phyloP scores from a whole-genome alignment of 30 jellyfish, hydroid and myxozoan species.

The Sanderia malayensis region DNA sequence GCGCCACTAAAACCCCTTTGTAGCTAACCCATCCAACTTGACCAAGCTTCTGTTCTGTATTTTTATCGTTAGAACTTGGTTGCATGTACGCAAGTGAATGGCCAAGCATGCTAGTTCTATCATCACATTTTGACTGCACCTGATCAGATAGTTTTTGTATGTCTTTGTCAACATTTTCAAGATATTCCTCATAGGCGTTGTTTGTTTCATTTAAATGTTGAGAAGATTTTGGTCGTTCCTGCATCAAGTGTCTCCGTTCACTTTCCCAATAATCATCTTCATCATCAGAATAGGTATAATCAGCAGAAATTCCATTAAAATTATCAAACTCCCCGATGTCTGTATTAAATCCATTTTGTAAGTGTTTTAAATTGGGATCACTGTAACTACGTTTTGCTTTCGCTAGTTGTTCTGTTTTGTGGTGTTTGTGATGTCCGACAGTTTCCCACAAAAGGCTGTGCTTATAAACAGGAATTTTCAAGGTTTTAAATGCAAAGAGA shows the following conservation, averaged over 20 bases:
- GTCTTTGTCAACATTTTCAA: constrained; percentile 47
- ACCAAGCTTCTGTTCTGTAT: constrained; percentile 38
- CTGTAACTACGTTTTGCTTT: constrained; percentile 33
- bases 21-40: constrained; percentile 40
- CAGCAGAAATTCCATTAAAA: neutral
- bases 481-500: constrained; percentile 26
- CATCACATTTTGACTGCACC: constrained; percentile 35
- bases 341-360: constrained; percentile 7
- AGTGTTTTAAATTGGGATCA: constrained; percentile 31
- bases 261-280: constrained; percentile 3
- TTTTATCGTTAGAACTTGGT: constrained; percentile 2
- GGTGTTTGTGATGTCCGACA: constrained; percentile 6
- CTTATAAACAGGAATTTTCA: constrained; percentile 49
- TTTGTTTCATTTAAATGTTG: constrained; percentile 2
- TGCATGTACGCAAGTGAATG: constrained; percentile 46
- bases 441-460: constrained; percentile 49
- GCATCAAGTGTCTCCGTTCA: constrained; percentile 23
- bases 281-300: constrained; percentile 28
- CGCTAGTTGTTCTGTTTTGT: neutral
- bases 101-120: constrained; percentile 24
- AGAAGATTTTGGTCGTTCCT: neutral
- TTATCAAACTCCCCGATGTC: neutral
- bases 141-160: constrained; percentile 31
- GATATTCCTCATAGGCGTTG: constrained; percentile 47
- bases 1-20: constrained; percentile 46